Percentiles rank a stretch among this genome's conserved stretches.
Evolutionary conservation across 1,140 invertebrate genomes (phyloP).

Genomic region (Sycobia sp.): DNA sequence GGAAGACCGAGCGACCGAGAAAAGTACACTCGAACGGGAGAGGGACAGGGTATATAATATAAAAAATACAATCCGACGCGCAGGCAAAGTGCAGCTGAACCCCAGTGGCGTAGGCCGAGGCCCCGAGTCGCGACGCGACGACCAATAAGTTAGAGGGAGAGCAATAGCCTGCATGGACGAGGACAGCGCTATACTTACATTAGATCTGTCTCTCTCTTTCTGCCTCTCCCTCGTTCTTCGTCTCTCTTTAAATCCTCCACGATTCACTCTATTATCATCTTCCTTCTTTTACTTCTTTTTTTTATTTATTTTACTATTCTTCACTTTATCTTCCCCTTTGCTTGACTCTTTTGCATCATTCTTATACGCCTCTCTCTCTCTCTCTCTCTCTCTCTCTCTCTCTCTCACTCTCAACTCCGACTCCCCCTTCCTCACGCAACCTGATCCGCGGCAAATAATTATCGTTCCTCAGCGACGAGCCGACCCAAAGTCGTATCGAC

Average conservation of each 20-base stretch:
- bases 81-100: slow-evolving; percentile 34
- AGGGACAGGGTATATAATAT: too few species aligned
- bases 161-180: neutral
- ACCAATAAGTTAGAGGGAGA: too few species aligned
- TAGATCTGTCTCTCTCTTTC: slow-evolving; percentile 9
- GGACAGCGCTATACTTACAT: slow-evolving; percentile 9
- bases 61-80: too few species aligned
- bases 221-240: slow-evolving; percentile 3
- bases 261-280: neutral
- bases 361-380: slow-evolving; percentile 8
- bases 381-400: neutral
- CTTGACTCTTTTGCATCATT: slow-evolving; percentile 15
- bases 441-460: slow-evolving; percentile 35
- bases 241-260: neutral
- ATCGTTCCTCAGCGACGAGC: slow-evolving; percentile 28
- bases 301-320: neutral
- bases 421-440: slow-evolving; percentile 25
- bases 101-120: slow-evolving; percentile 33
- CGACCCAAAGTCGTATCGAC: slow-evolving; percentile 30
- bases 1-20: too few species aligned
- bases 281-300: slow-evolving; percentile 2
- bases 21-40: too few species aligned
- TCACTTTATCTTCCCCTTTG: neutral
- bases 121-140: neutral
- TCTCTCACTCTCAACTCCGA: neutral